Evolutionary conservation across 2,113 vertebrate genomes (phyloP), one percentile per base, ranked within the genome.

Genomic region (Phyllopteryx taeniolatus): DNA sequence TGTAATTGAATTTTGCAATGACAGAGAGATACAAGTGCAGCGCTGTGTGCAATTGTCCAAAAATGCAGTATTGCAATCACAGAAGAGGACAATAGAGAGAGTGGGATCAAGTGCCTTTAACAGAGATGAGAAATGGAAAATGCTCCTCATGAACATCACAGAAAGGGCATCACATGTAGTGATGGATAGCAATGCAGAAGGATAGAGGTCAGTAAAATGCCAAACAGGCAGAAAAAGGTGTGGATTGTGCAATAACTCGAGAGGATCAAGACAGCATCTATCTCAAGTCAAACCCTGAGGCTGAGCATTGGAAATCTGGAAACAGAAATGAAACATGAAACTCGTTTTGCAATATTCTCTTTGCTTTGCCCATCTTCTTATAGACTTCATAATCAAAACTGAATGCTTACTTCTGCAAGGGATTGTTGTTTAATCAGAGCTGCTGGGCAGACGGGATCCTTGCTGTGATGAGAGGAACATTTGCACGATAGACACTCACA

Each of bases 1-100:
- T 71, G 74, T 86, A 86, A 89, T 83, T 85, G 83, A 89, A 85
- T 80, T 86, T 80, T 87, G 53, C 20, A 22, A 79, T 81, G 67
- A 72, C 56, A 71, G 60, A 77, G 65, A 72, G 53, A 53, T 51
- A 19, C 83, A 81, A 86, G 75, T 72, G 73, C 66, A 59, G 68
- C 46, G 53, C 62, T n/a, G 14, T 72, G 61, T 76, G 75, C 79
- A 77, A 73, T 77, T 67, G 68, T 76, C 77, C 71, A 65, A 72
- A 81, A 85, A 89, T 70, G 69, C 81, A 70, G 39, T 63, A 76
- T 68, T 77, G 66, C 84, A 79, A 78, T 89, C 78, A 80, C 33
- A 1, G 13, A 61, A 49, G 56, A 12, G 71, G 35, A 56, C 76
- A 70, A 79, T 82, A 78, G 67, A 73, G 47, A 71, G 13, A 68